These are phyloP conservation scores for Helicoverpa zea DNA, from an alignment of 1,140 invertebrate species.

Conservation along the genomic window DNA sequence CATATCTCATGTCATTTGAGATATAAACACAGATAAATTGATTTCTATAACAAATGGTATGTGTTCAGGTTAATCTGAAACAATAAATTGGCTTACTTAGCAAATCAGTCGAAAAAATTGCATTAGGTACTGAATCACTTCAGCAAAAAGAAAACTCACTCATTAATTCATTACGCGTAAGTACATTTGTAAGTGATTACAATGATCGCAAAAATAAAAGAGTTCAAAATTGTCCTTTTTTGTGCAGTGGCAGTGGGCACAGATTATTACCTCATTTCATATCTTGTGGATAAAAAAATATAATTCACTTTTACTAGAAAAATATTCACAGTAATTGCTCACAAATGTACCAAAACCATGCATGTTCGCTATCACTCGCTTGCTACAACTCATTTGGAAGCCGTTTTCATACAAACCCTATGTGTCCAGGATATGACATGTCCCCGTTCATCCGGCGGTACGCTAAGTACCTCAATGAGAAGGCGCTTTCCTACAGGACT, in stretches of 20 bases:
- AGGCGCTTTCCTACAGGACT: conserved; percentile 98
- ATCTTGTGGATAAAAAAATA: not conserved
- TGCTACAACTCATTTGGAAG: not conserved
- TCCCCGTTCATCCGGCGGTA: conserved; percentile 99
- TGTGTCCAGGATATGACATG: conserved; percentile 98
- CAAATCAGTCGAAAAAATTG: not conserved
- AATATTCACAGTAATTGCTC: not conserved
- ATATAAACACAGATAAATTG: too few species aligned
- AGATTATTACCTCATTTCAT: not conserved
- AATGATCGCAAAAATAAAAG: not conserved
- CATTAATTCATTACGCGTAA: not conserved
- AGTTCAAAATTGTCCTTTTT: too few species aligned
- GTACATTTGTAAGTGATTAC: not conserved
- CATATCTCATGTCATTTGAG: too few species aligned
- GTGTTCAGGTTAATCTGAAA: not conserved
- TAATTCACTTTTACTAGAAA: not conserved
- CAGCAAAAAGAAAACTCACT: not conserved
- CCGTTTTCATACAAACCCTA: conserved; percentile 12
- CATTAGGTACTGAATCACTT: not conserved
- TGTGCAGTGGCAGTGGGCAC: too few species aligned
- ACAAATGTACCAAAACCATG: not conserved
- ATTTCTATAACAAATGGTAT: not conserved
- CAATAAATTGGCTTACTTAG: not conserved
- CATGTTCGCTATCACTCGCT: conserved; percentile 10
- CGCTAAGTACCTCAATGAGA: conserved; percentile 99